Conservation (phyloP, 2,113 vertebrate species). For the Ellobius talpinus region DNA sequence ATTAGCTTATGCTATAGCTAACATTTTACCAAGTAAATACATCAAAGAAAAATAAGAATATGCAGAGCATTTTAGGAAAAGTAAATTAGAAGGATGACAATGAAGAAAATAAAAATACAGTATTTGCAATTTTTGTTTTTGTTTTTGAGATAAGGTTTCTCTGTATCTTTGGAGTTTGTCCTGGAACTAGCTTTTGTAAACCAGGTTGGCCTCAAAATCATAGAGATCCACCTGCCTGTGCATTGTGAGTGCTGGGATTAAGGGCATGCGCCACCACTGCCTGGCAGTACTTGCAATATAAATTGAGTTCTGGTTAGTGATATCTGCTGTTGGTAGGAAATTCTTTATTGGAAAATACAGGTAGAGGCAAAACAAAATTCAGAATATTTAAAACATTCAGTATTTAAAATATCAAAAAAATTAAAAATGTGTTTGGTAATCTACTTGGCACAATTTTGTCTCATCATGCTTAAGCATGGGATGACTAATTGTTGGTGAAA, state of each 20-base stretch:
- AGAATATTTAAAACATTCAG: constrained; percentile 25
- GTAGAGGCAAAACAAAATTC: not conserved
- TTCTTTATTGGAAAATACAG: not conserved
- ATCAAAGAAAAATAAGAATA: constrained; percentile 27
- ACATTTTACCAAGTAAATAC: not conserved
- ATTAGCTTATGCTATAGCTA: not conserved
- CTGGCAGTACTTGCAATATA: not conserved
- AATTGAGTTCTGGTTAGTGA: not conserved
- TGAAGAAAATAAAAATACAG: not conserved
- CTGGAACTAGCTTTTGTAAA: too few species aligned
- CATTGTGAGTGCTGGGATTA: too few species aligned
- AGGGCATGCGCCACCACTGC: too few species aligned
- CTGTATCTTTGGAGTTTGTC: too few species aligned
- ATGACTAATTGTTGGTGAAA: not conserved
- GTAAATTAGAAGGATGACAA: constrained; percentile 27
- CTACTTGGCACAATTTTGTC: not conserved
- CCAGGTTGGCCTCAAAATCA: too few species aligned
- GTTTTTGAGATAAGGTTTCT: too few species aligned
- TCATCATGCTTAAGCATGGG: not conserved
- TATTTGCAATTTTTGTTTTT: not conserved
- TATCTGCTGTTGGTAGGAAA: not conserved
- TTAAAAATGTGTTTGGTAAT: not conserved
- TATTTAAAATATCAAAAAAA: not conserved
- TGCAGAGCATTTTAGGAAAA: not conserved
- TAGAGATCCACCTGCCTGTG: too few species aligned